Evolutionary conservation across 2,888 invertebrate genomes (phyloP), one percentile per base, ranked within the genome.

Genomic region (Scelioninae gen. 1): DNA sequence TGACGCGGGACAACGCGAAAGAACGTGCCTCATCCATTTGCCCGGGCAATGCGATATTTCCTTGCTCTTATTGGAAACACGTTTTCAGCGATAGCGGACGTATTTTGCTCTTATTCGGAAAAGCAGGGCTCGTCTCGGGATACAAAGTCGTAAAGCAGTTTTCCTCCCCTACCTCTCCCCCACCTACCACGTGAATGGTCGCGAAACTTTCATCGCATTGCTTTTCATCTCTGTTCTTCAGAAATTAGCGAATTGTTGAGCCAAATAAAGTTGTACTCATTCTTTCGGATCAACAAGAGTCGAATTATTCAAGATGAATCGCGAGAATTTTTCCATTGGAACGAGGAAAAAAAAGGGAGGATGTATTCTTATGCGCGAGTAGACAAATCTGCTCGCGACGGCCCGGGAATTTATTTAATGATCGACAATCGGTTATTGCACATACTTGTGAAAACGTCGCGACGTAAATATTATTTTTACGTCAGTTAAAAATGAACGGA

Each of bases 171-270:
- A 15, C 31, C 1, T 0, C 15, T 34, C 23, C 15, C 31, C 56
- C 6, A 13, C 38, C 34, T 13, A 34, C 8, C n/a, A n/a, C 32
- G 45, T 45, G 23, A 66, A 56, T 66, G n/a, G 15, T 15, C 47
- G 40, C 58, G 10, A 29, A 60, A 53, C 43, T 69, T 77, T 31
- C 62, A 49, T 43, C 29, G 40, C 40, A 13, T 55, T 47, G 58
- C 8, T 43, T 66, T 32, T 76, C 66, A 51, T 51, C 49, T 74
- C 13, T 55, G 63, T 55, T 55, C 45, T 74, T 11, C 9, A 29
- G 8, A 76, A 58, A 76, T 66, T 69, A 69, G 38, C 58, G 49
- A 69, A 49, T 49, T 38, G 38, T 69, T 56, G 11, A 58, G 49
- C 58, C 49, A 49, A 69, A 69, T 38, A 49, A 69, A 58, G 29